These are phyloP conservation scores for Halocaridina rubra DNA, from an alignment of 2,888 invertebrate genomes.

Conservation along the genomic window DNA sequence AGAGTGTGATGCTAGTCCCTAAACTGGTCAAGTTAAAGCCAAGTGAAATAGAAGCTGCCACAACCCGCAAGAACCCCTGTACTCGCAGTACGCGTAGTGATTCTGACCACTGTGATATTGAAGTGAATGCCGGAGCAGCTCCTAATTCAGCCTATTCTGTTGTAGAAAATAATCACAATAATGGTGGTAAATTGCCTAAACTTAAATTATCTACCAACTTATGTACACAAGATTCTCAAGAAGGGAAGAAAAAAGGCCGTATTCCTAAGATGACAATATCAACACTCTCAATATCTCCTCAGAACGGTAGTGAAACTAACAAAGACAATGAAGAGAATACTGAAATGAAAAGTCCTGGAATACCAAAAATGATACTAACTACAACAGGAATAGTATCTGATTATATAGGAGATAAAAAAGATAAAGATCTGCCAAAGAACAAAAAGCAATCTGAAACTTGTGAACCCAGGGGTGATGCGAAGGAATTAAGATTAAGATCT, in stretches of 20 bases:
- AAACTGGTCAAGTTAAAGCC: constrained; percentile 60
- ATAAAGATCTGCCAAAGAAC: constrained; percentile 24
- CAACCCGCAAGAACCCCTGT: constrained; percentile 20
- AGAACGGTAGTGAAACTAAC: constrained; percentile 74
- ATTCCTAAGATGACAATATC: constrained; percentile 75
- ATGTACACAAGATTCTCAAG: constrained; percentile 12
- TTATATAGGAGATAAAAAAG: constrained; percentile 65
- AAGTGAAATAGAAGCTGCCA: constrained; percentile 61
- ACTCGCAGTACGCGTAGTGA: constrained; percentile 32
- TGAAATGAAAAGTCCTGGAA: constrained; percentile 31
- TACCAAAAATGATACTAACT: constrained; percentile 53
- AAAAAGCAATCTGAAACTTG: constrained; percentile 29
- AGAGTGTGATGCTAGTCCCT: constrained; percentile 48
- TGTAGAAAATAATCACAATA: constrained; percentile 12
- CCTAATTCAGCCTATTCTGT: constrained; percentile 31
- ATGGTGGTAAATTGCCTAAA: constrained; percentile 48
- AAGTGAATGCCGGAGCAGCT: constrained; percentile 13
- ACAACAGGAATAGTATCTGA: constrained; percentile 70
- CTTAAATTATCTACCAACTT: constrained; percentile 43
- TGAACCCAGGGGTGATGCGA: constrained; percentile 34
- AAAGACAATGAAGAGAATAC: constrained; percentile 65
- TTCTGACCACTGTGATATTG: constrained; percentile 37
- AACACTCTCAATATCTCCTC: constrained; percentile 68
- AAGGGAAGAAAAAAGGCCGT: constrained; percentile 42
- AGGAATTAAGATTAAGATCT: constrained; percentile 48